Conservation (phyloP, 2,113 vertebrate species). For the Leiothrix lutea region DNA sequence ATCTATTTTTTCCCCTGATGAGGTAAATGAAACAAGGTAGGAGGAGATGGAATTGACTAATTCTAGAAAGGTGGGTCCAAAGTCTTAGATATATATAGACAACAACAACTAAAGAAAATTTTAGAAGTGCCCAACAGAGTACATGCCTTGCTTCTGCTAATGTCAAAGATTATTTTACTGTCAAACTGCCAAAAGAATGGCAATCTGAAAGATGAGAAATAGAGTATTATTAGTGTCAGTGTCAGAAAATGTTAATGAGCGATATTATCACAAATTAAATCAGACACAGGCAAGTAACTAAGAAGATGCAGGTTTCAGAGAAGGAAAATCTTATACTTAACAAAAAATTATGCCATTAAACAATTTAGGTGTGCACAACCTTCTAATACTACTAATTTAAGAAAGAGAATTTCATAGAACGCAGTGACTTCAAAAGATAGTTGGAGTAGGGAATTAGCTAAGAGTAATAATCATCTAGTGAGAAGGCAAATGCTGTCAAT, state of each 20-base stretch:
- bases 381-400: neutral
- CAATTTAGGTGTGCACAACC: neutral
- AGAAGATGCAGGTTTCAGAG: neutral
- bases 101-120: neutral
- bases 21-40: neutral
- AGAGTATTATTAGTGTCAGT: neutral
- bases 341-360: neutral
- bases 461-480: neutral
- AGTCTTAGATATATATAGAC: neutral
- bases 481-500: neutral
- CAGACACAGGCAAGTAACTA: neutral
- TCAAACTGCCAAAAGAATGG: neutral
- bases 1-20: neutral
- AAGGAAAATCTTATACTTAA: neutral
- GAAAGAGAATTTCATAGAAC: neutral
- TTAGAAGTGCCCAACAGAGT: neutral
- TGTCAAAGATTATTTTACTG: neutral
- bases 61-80: neutral
- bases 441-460: neutral
- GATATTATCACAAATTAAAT: neutral
- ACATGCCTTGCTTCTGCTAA: neutral
- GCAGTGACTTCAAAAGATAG: neutral
- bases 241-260: neutral
- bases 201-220: neutral
- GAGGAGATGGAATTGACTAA: neutral